phyloP scores from a whole-genome alignment of 2,888 invertebrate genomes.

The Ligdia adustata region DNA sequence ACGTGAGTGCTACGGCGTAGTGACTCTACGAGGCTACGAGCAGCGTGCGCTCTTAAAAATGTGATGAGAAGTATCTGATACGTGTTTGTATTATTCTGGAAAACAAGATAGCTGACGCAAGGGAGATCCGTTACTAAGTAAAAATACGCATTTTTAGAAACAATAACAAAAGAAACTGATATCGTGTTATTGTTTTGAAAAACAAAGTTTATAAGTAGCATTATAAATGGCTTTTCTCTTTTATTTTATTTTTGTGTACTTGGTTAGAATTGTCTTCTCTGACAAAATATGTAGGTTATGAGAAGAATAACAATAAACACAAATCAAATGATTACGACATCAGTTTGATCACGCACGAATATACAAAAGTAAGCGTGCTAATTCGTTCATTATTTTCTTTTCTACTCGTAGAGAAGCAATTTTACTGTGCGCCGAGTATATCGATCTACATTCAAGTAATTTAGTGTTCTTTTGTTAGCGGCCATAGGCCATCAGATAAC shows the following conservation, averaged over 20 bases:
- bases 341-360: background rate
- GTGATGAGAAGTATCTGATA: slow-evolving; percentile 12
- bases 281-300: too few species aligned
- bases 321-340: too few species aligned
- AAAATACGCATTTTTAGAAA: too few species aligned
- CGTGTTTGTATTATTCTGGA: slow-evolving; percentile 8
- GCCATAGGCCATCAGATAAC: slow-evolving; percentile 75
- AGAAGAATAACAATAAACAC: too few species aligned
- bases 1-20: slow-evolving; percentile 24
- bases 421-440: slow-evolving; percentile 48
- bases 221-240: too few species aligned
- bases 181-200: too few species aligned
- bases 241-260: too few species aligned
- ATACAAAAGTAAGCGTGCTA: slow-evolving; percentile 8
- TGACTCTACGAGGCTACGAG: background rate
- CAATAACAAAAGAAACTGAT: too few species aligned
- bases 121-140: too few species aligned
- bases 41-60: slow-evolving; percentile 8
- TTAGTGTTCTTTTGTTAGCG: slow-evolving; percentile 67
- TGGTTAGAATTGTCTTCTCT: too few species aligned
- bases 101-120: too few species aligned
- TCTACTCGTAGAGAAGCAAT: slow-evolving; percentile 33
- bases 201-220: too few species aligned
- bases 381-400: slow-evolving; percentile 22
- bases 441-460: slow-evolving; percentile 65